Evolutionary conservation across 2,113 vertebrate species (phyloP), one percentile per base, ranked within the genome.

Genomic region (Silurus asotus): DNA sequence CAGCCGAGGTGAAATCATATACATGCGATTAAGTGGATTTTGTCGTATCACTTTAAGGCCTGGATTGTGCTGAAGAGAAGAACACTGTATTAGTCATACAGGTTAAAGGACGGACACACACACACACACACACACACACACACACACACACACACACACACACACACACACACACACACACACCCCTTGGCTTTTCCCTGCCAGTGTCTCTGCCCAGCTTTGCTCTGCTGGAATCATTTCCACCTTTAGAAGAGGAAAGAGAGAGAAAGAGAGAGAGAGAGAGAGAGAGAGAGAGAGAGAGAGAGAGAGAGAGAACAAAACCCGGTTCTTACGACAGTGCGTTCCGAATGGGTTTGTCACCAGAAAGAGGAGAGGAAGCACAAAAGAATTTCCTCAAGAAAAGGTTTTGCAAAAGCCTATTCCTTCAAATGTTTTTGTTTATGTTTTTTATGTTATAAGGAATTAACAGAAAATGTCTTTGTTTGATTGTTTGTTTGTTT

Each of bases 191-290:
- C 67, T 58, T 83, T 83, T 74, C 67, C 64, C 83, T 84, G 70
- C 48, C 65, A 80, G 55, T 81, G 48, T 70, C 76, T 58, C 76
- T 79, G 37, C 78, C 55, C 65, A 81, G 72, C 20, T 67, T 75
- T 28, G 93, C 92, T 93, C 93, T 76, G 90, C 86, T 93, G 92
- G 87, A 90, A 93, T 93, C 89, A 93, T 91, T 89, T 51, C 80
- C 88, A 88, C 89, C 15, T 84, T 89, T 84, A 83, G 3, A 37
- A 37, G 37, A 37, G 37, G 37, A 37, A 2, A 37, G 3, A 37
- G 37, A 37, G 37, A 37, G 37, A 37, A 37, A 37, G 28, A 37
- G 28, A 37, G 28, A 37, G 2, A 37, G 28, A 37, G 28, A 37
- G 53, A 78, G 28, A 51, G 20, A 75, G 49, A 45, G 19, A 25